Evolutionary conservation across 2,797 vertebrate species (phyloP).

Genomic region (Notolabrus celidotus): DNA sequence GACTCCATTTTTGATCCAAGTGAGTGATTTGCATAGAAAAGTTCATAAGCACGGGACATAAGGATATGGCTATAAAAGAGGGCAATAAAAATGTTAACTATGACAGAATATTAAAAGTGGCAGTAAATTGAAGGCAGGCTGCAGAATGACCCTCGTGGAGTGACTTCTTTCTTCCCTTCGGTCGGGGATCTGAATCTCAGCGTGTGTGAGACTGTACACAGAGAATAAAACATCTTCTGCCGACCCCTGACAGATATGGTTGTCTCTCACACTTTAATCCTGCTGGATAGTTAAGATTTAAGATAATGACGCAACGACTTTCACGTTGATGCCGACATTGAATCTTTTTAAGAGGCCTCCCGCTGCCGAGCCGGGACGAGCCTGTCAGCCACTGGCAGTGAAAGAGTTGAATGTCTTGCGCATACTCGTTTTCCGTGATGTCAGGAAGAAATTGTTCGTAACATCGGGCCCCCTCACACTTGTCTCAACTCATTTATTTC

Average conservation of each 20-base stretch:
- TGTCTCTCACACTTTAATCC: slow-evolving; percentile 80
- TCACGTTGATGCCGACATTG: slow-evolving; percentile 83
- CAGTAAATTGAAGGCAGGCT: slow-evolving; percentile 84
- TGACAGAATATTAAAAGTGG: slow-evolving; percentile 89
- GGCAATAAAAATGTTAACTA: slow-evolving; percentile 85
- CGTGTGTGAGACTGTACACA: slow-evolving; percentile 79
- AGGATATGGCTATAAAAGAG: slow-evolving; percentile 85
- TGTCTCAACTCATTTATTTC: slow-evolving; percentile 90
- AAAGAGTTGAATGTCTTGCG: slow-evolving; percentile 84
- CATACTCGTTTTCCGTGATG: slow-evolving; percentile 72
- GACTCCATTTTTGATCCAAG: slow-evolving; percentile 71
- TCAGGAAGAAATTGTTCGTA: slow-evolving; percentile 86
- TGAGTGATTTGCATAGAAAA: slow-evolving; percentile 89
- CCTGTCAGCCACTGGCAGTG: slow-evolving; percentile 82
- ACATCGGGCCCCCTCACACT: slow-evolving; percentile 79
- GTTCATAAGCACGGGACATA: slow-evolving; percentile 88
- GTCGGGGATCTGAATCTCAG: slow-evolving; percentile 76
- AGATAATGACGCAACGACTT: slow-evolving; percentile 86
- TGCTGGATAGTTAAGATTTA: slow-evolving; percentile 83
- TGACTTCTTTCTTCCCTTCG: slow-evolving; percentile 59
- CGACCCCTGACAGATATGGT: slow-evolving; percentile 81
- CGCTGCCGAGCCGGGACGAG: slow-evolving; percentile 67
- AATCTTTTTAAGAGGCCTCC: slow-evolving; percentile 82
- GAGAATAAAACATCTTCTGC: slow-evolving; percentile 80
- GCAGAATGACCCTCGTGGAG: slow-evolving; percentile 81